phyloP scores from a whole-genome alignment of 1,140 invertebrate species.

The Nymphalis io region DNA sequence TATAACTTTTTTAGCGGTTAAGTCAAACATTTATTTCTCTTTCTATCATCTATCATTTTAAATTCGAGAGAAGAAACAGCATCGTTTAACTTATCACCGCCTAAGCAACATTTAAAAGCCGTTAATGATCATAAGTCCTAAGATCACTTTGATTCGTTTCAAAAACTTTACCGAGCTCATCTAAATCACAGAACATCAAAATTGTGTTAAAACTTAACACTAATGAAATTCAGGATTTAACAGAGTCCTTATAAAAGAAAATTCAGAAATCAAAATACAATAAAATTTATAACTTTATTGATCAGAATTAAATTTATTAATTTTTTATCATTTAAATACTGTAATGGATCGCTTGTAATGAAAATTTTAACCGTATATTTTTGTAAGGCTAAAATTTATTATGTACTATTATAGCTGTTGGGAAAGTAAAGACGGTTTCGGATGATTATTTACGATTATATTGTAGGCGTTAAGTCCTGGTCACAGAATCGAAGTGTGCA shows the following conservation, averaged over 20 bases:
- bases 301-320: neutral
- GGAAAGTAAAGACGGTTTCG: neutral
- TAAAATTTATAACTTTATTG: conserved; percentile 4
- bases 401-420: neutral
- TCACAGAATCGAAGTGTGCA: conserved; percentile 74
- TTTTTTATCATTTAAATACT: conserved; percentile 4
- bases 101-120: too few species aligned
- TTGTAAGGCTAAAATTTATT: neutral
- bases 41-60: too few species aligned
- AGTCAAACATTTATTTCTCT: too few species aligned
- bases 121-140: conserved; percentile 21
- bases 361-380: conserved; percentile 6
- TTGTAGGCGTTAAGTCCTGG: conserved; percentile 34
- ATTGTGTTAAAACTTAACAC: too few species aligned
- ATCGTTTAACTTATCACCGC: too few species aligned
- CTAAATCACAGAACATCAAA: neutral
- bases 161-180: conserved; percentile 10
- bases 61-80: too few species aligned
- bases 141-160: conserved; percentile 23
- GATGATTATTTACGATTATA: conserved; percentile 13
- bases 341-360: neutral
- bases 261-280: conserved; percentile 7
- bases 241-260: neutral
- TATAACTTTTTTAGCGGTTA: too few species aligned
- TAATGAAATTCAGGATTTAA: neutral